A percentile compares a stretch with the other conserved stretches of the same genome.
Evolutionary conservation across 2,888 invertebrate species (phyloP).

Genomic region (Odiellus spinosus): DNA sequence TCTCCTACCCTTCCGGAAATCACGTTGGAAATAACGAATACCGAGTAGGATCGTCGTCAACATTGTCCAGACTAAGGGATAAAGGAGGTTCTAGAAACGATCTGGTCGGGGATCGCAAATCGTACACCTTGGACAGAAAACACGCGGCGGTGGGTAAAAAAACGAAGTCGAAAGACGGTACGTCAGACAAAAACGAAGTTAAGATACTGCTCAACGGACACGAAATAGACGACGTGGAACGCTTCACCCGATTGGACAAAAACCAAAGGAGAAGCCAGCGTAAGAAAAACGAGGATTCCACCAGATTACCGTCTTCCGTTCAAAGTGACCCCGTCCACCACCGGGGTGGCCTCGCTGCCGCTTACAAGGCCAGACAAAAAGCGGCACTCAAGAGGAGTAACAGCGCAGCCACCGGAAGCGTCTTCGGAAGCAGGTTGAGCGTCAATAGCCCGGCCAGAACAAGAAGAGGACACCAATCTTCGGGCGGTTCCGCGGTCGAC

Average conservation of each 20-base stretch:
- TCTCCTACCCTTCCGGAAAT: constrained; percentile 12
- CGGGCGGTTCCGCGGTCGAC: constrained; percentile 11
- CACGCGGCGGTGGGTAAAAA: constrained; percentile 10
- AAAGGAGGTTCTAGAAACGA: constrained; percentile 8
- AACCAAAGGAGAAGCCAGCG: background rate
- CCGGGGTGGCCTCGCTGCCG: constrained; percentile 20
- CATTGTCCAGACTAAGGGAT: background rate
- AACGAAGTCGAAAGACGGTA: constrained; percentile 4
- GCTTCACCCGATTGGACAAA: constrained; percentile 4
- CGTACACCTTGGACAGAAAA: constrained; percentile 12
- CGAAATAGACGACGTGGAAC: constrained; percentile 10
- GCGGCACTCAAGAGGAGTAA: constrained; percentile 11
- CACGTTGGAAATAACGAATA: constrained; percentile 13
- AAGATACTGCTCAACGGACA: constrained; percentile 15
- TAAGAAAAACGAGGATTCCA: constrained; percentile 1
- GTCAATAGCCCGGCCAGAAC: constrained; percentile 8
- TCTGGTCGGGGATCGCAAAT: constrained; percentile 7
- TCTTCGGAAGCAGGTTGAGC: constrained; percentile 6
- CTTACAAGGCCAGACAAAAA: constrained; percentile 19
- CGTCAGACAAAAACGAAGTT: constrained; percentile 11
- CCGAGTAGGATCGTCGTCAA: constrained; percentile 5
- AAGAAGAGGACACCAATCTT: constrained; percentile 4
- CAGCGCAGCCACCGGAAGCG: constrained; percentile 10
- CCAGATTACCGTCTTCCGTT: constrained; percentile 6
- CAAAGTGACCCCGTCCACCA: constrained; percentile 11